These are phyloP conservation scores for Delphinus delphis DNA, from an alignment of 2,113 vertebrate genomes.

Conservation along the genomic window DNA sequence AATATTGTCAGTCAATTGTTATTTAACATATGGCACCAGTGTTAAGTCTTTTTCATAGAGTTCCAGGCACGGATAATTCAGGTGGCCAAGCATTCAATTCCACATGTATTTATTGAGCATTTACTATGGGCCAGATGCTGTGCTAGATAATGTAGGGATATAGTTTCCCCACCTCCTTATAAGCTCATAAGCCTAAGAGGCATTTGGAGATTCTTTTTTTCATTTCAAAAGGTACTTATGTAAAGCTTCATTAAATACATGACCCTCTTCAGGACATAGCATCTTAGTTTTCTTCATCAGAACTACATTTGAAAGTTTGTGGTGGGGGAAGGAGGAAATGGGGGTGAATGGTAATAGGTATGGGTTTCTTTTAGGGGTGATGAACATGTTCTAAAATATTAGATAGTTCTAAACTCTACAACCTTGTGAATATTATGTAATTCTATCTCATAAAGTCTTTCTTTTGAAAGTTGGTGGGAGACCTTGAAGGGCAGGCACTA, in stretches of 20 bases:
- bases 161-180: not conserved
- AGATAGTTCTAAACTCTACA: not conserved
- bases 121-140: not conserved
- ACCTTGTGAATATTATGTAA: not conserved
- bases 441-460: not conserved
- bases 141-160: not conserved
- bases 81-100: not conserved
- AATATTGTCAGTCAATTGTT: conserved; percentile 1
- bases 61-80: not conserved
- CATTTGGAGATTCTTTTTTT: not conserved
- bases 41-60: not conserved
- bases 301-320: conserved; percentile 17
- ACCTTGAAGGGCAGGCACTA: not conserved
- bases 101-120: not conserved
- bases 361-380: not conserved
- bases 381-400: conserved; percentile 16
- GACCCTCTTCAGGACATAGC: not conserved
- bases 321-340: not conserved
- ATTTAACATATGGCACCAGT: not conserved
- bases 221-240: not conserved
- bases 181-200: not conserved
- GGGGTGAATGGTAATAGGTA: not conserved
- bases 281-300: conserved; percentile 28
- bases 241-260: not conserved
- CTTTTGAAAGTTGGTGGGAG: not conserved